Percentiles rank a stretch among this genome's conserved stretches.
phyloP scores from a whole-genome alignment of 2,113 vertebrate species.

The Paraplagusia blochii region DNA sequence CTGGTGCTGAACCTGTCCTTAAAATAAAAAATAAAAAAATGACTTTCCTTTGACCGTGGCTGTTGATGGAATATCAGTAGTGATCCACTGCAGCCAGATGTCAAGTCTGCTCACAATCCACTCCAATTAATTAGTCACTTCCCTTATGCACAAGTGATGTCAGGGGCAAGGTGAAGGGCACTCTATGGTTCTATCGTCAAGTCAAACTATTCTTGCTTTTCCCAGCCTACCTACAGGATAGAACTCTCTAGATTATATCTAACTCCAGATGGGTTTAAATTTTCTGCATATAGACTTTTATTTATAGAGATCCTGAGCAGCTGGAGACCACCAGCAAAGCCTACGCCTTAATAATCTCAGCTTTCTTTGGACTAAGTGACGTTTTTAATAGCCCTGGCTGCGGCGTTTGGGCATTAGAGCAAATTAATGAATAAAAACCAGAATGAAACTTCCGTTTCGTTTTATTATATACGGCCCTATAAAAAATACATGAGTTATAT shows the following conservation, averaged over 20 bases:
- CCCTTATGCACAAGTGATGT: too few relatives aligned
- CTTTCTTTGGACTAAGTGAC: slow-evolving; percentile 1
- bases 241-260: too few relatives aligned
- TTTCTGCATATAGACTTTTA: too few relatives aligned
- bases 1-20: slow-evolving; percentile 45
- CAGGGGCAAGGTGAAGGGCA: too few relatives aligned
- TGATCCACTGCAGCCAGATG: slow-evolving; percentile 63
- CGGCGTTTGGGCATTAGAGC: background rate
- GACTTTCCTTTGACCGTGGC: slow-evolving; percentile 42
- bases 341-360: background rate
- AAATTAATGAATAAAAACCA: background rate
- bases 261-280: too few relatives aligned
- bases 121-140: slow-evolving; percentile 7
- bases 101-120: slow-evolving; percentile 36
- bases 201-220: too few relatives aligned
- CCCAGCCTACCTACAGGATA: too few relatives aligned
- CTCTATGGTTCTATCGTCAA: too few relatives aligned
- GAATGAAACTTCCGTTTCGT: too few relatives aligned
- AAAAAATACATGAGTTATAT: background rate
- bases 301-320: background rate
- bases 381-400: slow-evolving; percentile 4
- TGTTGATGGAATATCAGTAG: slow-evolving; percentile 38
- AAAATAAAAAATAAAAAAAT: slow-evolving; percentile 48
- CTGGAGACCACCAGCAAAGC: background rate
- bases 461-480: too few relatives aligned